These are phyloP conservation scores for Drosophila sturtevanti DNA, from an alignment of 1,140 invertebrate genomes.

Conservation along the genomic window DNA sequence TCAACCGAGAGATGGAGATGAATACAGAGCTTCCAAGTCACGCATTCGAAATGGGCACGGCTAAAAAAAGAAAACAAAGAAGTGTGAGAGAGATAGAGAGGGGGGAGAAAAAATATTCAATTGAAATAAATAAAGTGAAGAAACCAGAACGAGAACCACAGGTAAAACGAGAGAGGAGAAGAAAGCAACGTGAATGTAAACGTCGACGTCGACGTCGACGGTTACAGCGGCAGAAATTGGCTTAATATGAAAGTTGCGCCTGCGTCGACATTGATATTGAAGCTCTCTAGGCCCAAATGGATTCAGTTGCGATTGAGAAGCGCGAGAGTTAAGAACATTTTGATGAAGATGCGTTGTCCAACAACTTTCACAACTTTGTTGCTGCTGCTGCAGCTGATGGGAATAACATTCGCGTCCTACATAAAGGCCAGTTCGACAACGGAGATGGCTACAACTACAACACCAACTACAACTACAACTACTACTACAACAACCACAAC, in stretches of 20 bases:
- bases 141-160: constrained; percentile 60
- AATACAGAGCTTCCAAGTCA: constrained; percentile 61
- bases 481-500: constrained; percentile 14
- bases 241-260: constrained; percentile 77
- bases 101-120: constrained; percentile 24
- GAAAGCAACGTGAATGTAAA: constrained; percentile 43
- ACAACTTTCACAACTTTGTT: constrained; percentile 51
- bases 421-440: background rate
- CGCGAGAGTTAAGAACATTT: constrained; percentile 68
- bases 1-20: constrained; percentile 15
- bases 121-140: constrained; percentile 54
- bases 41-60: constrained; percentile 75
- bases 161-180: constrained; percentile 45
- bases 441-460: background rate
- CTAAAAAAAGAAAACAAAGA: constrained; percentile 48
- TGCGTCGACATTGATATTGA: constrained; percentile 51
- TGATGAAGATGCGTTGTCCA: constrained; percentile 45
- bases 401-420: background rate
- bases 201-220: constrained; percentile 29
- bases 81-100: constrained; percentile 13
- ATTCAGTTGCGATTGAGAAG: constrained; percentile 74
- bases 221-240: constrained; percentile 17
- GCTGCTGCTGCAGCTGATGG: constrained; percentile 20
- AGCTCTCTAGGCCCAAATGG: constrained; percentile 32
- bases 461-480: too few species aligned